Base-by-base conservation (phyloP, 1,140 invertebrate species). In the Pissodes strobi region DNA sequence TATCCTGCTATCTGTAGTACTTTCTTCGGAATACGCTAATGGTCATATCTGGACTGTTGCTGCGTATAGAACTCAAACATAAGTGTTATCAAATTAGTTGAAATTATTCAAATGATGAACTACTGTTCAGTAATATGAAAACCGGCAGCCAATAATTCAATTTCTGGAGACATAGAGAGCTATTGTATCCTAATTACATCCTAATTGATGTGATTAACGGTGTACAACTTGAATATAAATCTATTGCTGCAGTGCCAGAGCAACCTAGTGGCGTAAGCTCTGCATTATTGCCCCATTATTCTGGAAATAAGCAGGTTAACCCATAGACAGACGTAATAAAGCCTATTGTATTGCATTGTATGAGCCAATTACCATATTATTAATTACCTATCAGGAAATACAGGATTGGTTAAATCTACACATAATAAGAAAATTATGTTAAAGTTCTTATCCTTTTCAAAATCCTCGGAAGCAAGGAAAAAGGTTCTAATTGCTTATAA, bases 181-280 rank as follows among this genome's bases (percentile, higher is more conserved):
- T 57, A 57, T 57, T 57, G 53, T 57, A 23, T 23, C 39, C 53
- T 57, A 57, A 57, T 57, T 43, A 57, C 53, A 23, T 57, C 53
- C 53, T 57, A 57, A 57, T 57, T 57, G 53, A 57, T 57, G 39
- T 57, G 53, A 57, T 57, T 57, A 57, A 43, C 38, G 53, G 25
- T 57, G 53, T 57, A 57, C 53, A 57, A 57, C 53, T 57, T 57
- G 53, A 57, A 57, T 57, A 45, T 57, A 57, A 57, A 57, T 57
- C 53, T 27, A 57, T 57, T 57, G 45, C 38, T 27, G 53, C 39
- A 27, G 17, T 27, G 38, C 53, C 39, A 57, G 15, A 23, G 23
- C 38, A 21, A 57, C 34, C 53, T 57, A 57, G 39, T 18, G 53
- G 38, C 19, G 34, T 57, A 57, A 57, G 17, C 39, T 18, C 22